Percentiles rank a stretch among this genome's conserved stretches.
Evolutionary conservation across 2,113 vertebrate genomes (phyloP).

Genomic region (Prunella himalayana): DNA sequence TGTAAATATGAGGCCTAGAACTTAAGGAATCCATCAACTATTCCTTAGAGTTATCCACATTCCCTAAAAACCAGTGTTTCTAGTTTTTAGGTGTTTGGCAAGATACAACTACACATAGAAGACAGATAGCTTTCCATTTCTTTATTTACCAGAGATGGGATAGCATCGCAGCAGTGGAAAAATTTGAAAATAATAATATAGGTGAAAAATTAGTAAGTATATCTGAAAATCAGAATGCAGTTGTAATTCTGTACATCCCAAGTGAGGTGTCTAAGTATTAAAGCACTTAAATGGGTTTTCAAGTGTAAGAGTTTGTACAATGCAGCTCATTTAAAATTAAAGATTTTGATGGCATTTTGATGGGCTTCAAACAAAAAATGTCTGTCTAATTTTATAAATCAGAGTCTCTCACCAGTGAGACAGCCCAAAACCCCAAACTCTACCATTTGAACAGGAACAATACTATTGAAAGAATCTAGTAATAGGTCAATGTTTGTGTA

Average conservation of each 20-base stretch:
- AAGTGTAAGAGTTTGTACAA: background rate
- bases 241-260: background rate
- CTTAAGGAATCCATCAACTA: background rate
- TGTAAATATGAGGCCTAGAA: background rate
- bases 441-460: background rate
- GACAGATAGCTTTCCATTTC: background rate
- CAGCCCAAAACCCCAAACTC: background rate
- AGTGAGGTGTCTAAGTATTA: background rate
- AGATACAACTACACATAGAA: background rate
- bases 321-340: background rate
- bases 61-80: background rate
- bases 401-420: background rate
- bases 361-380: background rate
- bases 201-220: background rate
- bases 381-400: background rate
- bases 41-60: background rate
- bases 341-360: background rate
- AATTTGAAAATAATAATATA: background rate
- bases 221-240: background rate
- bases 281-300: background rate
- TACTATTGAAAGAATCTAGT: background rate
- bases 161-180: background rate
- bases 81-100: background rate
- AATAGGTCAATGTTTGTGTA: background rate
- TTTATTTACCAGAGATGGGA: background rate